Percentiles rank a stretch among this genome's conserved stretches.
Evolutionary conservation across 2,888 invertebrate genomes (phyloP).

Genomic region (Ischnura elegans): DNA sequence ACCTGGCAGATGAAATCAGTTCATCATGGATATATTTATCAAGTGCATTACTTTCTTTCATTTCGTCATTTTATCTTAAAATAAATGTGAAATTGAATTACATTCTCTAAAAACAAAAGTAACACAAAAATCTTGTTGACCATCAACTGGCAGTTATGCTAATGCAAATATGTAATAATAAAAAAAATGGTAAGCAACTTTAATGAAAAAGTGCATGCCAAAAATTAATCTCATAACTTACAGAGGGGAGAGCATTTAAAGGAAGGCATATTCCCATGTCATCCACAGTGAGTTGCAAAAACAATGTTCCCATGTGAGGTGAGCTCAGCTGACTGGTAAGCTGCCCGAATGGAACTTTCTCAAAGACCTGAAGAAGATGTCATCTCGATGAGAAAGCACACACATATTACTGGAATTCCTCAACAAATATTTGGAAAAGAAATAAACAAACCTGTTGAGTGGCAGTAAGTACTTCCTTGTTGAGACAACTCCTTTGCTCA

Average conservation of each 20-base stretch:
- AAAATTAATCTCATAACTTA: no score
- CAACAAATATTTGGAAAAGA: not conserved
- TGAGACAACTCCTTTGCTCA: slow-evolving; percentile 94
- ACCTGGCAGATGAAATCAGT: no score
- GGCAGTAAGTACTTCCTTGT: slow-evolving; percentile 90
- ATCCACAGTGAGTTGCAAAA: slow-evolving; percentile 95
- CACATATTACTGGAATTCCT: not conserved
- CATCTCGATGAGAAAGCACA: not conserved
- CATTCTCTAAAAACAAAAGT: no score
- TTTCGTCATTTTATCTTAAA: no score
- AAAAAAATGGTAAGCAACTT: no score
- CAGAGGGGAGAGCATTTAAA: slow-evolving; percentile 89
- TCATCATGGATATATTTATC: no score
- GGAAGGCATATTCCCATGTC: slow-evolving; percentile 98
- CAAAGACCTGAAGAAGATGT: slow-evolving; percentile 79
- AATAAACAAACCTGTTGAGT: slow-evolving; percentile 82
- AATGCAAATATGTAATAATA: no score
- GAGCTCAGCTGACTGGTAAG: slow-evolving; percentile 87
- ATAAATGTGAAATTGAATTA: no score
- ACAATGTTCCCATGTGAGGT: slow-evolving; percentile 93
- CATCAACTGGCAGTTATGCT: no score
- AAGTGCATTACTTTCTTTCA: no score
- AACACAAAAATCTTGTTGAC: no score
- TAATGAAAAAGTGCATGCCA: no score
- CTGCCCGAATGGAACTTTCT: slow-evolving; percentile 89